Base-by-base conservation (phyloP, 2,888 invertebrate species). In the Eustalomyia histrio region DNA sequence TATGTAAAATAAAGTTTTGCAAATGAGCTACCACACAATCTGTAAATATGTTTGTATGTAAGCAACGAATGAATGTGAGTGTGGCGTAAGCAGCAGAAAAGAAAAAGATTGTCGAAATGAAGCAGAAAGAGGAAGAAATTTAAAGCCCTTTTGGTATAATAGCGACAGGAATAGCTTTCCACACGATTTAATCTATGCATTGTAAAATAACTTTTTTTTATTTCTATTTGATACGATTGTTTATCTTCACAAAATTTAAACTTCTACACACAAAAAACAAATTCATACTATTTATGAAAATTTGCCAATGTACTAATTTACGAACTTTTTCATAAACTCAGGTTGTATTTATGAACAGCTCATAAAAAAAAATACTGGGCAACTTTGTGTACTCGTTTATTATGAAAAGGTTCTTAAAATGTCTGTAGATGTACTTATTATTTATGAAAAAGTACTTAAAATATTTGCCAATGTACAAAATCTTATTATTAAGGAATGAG, bases 161-260 rank as follows among this genome's bases (percentile, higher is more conserved):
- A 67, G 29, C 64, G 67, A 67, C 73, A 73, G 72, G 52, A 61
- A 65, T 76, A 86, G 88, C 88, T 87, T 87, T 87, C 87, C 87
- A 86, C 88, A 87, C 87, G 87, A 87, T 87, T 87, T 86, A 87
- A 87, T 87, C 87, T 87, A 86, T 86, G 86, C 87, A 87, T 85
- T 87, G 86, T 84, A 87, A 87, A 87, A 84, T 86, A 71, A 87
- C 60, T 60, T 74, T 73, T 39, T 63, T 60, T 52, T 57, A 7
- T 16, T 29, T 57, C 29, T 0, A 7, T 29, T 29, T 29, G 12
- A 8, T 29, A n/a, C 29, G 47, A 64, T 50, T 64, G 53, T 67
- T 60, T 71, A 60, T 67, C 61, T 52, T 50, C 63, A 29, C 29
- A 9, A 47, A 2, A 47, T 47, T 14, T n/a, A n/a, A n/a, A 47